These are phyloP conservation scores for Holothuria glaberrima DNA, from an alignment of 35 echinoderm and acorn worm genomes.

Conservation along the genomic window DNA sequence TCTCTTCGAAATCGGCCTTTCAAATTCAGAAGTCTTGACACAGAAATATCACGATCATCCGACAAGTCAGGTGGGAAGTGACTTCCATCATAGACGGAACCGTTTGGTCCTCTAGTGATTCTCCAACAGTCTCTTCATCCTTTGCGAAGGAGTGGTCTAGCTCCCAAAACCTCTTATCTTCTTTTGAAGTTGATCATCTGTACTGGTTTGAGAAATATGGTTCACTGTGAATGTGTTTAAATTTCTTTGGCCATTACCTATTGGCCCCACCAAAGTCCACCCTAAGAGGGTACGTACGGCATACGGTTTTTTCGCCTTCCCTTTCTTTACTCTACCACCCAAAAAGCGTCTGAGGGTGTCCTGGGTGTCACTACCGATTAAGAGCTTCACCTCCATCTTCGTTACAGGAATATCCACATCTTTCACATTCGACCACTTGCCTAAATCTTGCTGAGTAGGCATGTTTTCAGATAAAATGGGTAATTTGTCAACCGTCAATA, in stretches of 20 bases:
- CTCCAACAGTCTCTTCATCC: not conserved
- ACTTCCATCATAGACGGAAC: not conserved
- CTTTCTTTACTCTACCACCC: slow-evolving; percentile 62
- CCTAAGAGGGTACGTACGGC: slow-evolving; percentile 38
- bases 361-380: slow-evolving; percentile 58
- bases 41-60: slow-evolving; percentile 25
- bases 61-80: slow-evolving; percentile 17
- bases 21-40: slow-evolving; percentile 40
- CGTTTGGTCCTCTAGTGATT: slow-evolving; percentile 17
- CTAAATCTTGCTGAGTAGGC: not conserved
- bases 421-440: not conserved
- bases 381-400: not conserved
- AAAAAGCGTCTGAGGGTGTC: slow-evolving; percentile 76
- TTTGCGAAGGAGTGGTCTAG: slow-evolving; percentile 14
- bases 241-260: not conserved
- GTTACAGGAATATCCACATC: not conserved
- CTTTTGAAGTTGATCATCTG: slow-evolving; percentile 2
- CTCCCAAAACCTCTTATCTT: slow-evolving; percentile 52
- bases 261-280: not conserved
- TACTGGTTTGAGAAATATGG: not conserved
- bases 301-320: slow-evolving; percentile 62
- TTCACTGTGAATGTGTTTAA: not conserved
- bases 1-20: slow-evolving; percentile 35
- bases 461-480: not conserved
- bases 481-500: not conserved